phyloP scores from a whole-genome alignment of 2,113 vertebrate genomes.

The Oncorhynchus gorbuscha region DNA sequence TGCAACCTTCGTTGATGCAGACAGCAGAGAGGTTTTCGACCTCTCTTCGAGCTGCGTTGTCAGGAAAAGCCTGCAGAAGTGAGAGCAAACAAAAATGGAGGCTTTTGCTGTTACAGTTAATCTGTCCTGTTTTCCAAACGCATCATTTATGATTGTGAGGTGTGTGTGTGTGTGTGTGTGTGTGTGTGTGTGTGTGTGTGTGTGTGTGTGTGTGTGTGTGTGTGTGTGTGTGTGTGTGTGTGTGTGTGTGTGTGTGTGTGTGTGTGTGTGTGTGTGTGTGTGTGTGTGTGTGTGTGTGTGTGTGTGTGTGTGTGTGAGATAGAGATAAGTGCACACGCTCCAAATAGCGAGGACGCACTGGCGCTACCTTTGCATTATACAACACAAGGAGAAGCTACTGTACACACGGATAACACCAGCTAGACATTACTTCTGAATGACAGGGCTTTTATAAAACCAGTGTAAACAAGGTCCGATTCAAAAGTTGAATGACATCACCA shows the following conservation, averaged over 20 bases:
- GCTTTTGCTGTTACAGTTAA: not conserved
- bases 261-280: not conserved
- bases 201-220: no score
- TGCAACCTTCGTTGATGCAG: conserved; percentile 84
- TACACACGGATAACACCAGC: not conserved
- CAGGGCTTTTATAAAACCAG: no score
- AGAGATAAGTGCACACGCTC: not conserved
- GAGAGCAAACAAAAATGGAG: conserved; percentile 7
- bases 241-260: not conserved
- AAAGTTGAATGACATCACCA: no score
- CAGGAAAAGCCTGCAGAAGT: conserved; percentile 86
- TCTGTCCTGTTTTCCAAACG: not conserved
- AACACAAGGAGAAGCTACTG: not conserved
- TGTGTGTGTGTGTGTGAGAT: not conserved
- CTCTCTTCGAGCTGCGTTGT: conserved; percentile 93
- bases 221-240: not conserved
- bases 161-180: not conserved
- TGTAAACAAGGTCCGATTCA: no score
- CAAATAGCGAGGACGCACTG: not conserved
- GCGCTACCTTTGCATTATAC: not conserved
- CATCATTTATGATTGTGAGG: not conserved
- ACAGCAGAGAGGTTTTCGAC: conserved; percentile 87
- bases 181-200: not conserved
- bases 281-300: no score
- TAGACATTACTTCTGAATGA: not conserved